These are phyloP conservation scores for Epizoanthus stellaris DNA, from an alignment of 92 coral and sea anemone genomes.

Conservation along the genomic window DNA sequence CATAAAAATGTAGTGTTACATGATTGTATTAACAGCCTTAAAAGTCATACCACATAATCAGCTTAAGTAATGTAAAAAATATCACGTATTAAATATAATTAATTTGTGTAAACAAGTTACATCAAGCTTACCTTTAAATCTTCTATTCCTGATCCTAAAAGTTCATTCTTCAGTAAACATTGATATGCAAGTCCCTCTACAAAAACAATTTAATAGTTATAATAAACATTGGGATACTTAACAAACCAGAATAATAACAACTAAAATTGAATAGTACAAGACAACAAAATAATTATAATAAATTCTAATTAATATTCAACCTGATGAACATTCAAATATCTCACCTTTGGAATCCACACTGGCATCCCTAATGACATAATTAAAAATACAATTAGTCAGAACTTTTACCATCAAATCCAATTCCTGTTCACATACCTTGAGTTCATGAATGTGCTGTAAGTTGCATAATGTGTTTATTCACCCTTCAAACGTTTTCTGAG, in stretches of 20 bases:
- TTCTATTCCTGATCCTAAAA: slow-evolving; percentile 93
- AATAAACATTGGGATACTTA: not conserved
- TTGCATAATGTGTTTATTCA: no score
- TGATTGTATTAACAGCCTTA: no score
- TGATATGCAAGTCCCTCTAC: slow-evolving; percentile 95
- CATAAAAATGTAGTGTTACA: no score
- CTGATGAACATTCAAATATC: not conserved
- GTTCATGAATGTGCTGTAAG: no score
- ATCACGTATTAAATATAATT: no score
- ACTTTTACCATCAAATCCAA: not conserved
- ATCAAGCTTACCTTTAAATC: slow-evolving; percentile 81
- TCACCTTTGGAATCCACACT: slow-evolving; percentile 48
- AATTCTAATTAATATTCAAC: no score
- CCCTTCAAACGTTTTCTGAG: no score
- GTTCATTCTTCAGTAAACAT: slow-evolving; percentile 93
- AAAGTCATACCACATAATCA: no score
- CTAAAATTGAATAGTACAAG: not conserved
- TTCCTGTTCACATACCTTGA: not conserved
- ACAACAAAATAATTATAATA: no score
- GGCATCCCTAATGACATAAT: slow-evolving; percentile 35
- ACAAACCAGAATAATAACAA: not conserved
- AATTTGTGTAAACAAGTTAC: not conserved
- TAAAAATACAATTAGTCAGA: not conserved
- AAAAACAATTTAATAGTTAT: not conserved
- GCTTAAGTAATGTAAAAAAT: no score